These are phyloP conservation scores for Cephalophus harveyi DNA, from an alignment of 2,113 vertebrate genomes.

Conservation along the genomic window DNA sequence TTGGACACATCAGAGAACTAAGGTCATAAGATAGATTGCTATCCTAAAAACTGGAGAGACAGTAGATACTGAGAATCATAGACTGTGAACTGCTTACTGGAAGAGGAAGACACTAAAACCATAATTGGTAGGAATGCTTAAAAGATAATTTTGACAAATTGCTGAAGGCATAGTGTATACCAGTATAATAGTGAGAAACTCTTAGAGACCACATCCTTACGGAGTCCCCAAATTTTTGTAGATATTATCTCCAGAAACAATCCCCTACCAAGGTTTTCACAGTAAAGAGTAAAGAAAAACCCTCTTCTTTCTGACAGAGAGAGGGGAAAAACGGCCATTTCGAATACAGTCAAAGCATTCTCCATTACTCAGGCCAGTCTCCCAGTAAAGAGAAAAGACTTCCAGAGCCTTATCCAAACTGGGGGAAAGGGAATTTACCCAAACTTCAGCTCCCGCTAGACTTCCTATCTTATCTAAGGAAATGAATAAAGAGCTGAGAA, in stretches of 20 bases:
- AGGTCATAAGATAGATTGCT: not conserved
- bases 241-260: not conserved
- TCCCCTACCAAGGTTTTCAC: not conserved
- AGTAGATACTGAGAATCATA: not conserved
- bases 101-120: not conserved
- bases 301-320: not conserved
- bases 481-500: not conserved
- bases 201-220: not conserved
- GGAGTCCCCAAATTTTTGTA: not conserved
- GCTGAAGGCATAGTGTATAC: not conserved
- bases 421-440: not conserved
- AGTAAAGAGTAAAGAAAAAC: not conserved
- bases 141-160: not conserved
- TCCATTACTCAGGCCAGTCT: not conserved
- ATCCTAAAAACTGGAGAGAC: not conserved
- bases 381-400: not conserved
- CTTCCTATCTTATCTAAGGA: not conserved
- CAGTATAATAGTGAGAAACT: not conserved
- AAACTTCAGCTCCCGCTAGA: not conserved
- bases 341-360: not conserved
- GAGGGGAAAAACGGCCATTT: not conserved
- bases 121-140: not conserved
- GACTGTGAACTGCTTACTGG: not conserved
- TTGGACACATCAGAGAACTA: not conserved
- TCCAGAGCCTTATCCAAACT: not conserved